These are phyloP conservation scores for Vipera latastei DNA, from an alignment of 2,797 vertebrate genomes.

Conservation along the genomic window DNA sequence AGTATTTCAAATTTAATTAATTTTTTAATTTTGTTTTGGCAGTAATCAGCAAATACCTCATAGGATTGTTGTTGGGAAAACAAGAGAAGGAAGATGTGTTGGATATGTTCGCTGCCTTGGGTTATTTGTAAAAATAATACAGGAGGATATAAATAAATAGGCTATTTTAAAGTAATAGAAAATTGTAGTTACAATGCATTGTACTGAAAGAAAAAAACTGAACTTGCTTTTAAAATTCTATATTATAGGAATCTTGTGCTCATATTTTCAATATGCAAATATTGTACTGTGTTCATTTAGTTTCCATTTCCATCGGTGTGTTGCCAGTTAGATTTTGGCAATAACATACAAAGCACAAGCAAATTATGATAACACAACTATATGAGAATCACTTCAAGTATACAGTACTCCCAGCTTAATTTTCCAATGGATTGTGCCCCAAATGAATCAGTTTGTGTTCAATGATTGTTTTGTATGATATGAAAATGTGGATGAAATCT, in stretches of 20 bases:
- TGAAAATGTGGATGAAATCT: not conserved
- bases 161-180: not conserved
- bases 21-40: too few species aligned
- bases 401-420: not conserved
- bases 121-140: too few species aligned
- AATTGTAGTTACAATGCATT: not conserved
- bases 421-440: not conserved
- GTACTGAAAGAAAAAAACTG: not conserved
- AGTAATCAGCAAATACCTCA: too few species aligned
- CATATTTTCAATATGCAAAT: not conserved
- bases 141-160: too few species aligned
- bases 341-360: not conserved
- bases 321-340: too few species aligned
- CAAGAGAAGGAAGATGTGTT: too few species aligned
- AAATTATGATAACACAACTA: not conserved
- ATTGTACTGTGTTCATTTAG: not conserved
- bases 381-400: not conserved
- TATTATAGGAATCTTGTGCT: not conserved
- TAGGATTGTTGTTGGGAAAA: too few species aligned
- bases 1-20: too few species aligned
- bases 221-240: not conserved
- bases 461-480: not conserved
- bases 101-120: too few species aligned
- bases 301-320: too few species aligned
- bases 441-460: not conserved